Base-by-base conservation (phyloP, 2,113 vertebrate species). In the Tachysurus vachellii region DNA sequence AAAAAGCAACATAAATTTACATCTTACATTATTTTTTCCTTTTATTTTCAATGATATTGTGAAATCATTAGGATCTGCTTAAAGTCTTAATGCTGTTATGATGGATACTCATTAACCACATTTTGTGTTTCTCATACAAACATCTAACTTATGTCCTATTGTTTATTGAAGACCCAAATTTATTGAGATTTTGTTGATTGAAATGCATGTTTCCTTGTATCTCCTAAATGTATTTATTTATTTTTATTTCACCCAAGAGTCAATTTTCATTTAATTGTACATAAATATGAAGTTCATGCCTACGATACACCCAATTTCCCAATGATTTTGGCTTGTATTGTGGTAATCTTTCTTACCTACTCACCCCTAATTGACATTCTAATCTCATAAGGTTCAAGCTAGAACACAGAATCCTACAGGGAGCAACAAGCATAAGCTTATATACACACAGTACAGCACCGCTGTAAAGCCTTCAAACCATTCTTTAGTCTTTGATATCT, bases 401-500 rank as follows among this genome's bases (percentile, higher is more conserved):
- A 31, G 54, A 79, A 80, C 57, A 47, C 50, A n/a, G 19, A 80
- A 64, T 86, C 76, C 61, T 86, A 54, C 21, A 80, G 28, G 79
- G 79, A 80, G 28, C 79, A 80, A 77, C 50, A 64, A 44, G 26
- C n/a, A 79, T 31, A 61, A 28, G 53, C 54, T 19, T 66, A 83
- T 28, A 83, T 21, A 16, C 3, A 73, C 21, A 44, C 21, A 61
- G 31, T 42, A 42, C 31, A 70, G 75, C 54, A 23, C 13, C 28
- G 36, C 31, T 13, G 21, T 28, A 85, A 77, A 53, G n/a, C 14
- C 61, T 56, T 31, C 53, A 80, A 56, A 14, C 7, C n/a, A 21
- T 36, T 57, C 53, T 9, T 2, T n/a, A 85, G 83, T 75, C 71
- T 61, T 66, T 88, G 47, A 50, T 87, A 83, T 85, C 31, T 77